Conservation (phyloP, 2,888 invertebrate genomes). For the Protonemura montana region DNA sequence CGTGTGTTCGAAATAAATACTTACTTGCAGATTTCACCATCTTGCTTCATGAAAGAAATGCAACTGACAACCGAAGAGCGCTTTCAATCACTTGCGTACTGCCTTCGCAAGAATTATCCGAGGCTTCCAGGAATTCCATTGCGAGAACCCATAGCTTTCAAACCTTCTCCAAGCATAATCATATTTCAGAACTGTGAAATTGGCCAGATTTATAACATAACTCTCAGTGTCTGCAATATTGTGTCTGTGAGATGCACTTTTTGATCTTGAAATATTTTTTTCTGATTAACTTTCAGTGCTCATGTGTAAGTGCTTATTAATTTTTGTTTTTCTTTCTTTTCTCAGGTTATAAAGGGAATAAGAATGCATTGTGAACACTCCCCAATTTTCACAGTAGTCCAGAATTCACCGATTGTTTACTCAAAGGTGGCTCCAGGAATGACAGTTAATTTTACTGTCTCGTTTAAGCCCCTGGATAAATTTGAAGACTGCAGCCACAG, state of each 20-base stretch:
- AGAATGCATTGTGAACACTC: slow-evolving; percentile 62
- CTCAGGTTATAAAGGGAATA: slow-evolving; percentile 63
- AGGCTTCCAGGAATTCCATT: not conserved
- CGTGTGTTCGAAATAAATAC: not conserved
- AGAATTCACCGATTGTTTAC: slow-evolving; percentile 59
- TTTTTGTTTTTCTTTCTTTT: slow-evolving; percentile 41
- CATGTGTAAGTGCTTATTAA: not conserved
- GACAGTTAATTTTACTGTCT: slow-evolving; percentile 66
- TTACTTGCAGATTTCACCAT: slow-evolving; percentile 44
- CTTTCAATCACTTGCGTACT: slow-evolving; percentile 35
- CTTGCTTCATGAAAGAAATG: slow-evolving; percentile 50
- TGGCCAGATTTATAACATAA: slow-evolving; percentile 62
- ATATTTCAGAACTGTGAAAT: slow-evolving; percentile 69
- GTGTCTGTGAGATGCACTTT: slow-evolving; percentile 60
- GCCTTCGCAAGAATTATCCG: not conserved
- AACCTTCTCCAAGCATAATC: slow-evolving; percentile 61
- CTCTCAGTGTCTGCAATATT: slow-evolving; percentile 65
- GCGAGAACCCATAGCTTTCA: slow-evolving; percentile 22
- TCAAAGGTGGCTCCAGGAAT: slow-evolving; percentile 76
- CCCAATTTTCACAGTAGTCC: slow-evolving; percentile 63
- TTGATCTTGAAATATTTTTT: not conserved
- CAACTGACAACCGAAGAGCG: slow-evolving; percentile 43
- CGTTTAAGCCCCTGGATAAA: slow-evolving; percentile 67
- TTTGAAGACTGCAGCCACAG: slow-evolving; percentile 64
- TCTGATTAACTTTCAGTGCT: too few relatives aligned